phyloP scores from a whole-genome alignment of 1,140 invertebrate genomes.

The Drosophila ficusphila region DNA sequence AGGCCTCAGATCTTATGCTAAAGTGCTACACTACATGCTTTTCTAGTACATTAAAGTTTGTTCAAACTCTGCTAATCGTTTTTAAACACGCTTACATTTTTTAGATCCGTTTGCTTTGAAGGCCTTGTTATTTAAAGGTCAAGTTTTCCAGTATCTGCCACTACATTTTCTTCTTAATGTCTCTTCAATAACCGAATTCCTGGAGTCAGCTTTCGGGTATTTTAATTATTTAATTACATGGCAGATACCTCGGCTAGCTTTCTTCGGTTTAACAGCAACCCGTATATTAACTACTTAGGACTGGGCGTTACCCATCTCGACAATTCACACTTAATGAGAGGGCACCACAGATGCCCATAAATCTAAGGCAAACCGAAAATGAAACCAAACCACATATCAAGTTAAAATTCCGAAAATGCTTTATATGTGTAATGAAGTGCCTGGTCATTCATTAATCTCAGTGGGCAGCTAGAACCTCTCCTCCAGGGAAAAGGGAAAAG shows the following conservation, averaged over 20 bases:
- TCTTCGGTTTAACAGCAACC: constrained; percentile 27
- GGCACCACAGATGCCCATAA: constrained; percentile 20
- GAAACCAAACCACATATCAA: constrained; percentile 69
- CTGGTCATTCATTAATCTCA: constrained; percentile 42
- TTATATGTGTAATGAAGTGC: constrained; percentile 23
- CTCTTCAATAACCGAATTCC: constrained; percentile 27
- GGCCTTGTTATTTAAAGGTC: constrained; percentile 6
- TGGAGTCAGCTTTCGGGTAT: constrained; percentile 1
- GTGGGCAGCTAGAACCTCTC: constrained; percentile 40
- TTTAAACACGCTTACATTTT: too few relatives aligned
- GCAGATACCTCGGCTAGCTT: background rate
- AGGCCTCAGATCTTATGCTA: constrained; percentile 17
- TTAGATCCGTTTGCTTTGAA: too few relatives aligned
- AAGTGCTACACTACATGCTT: too few relatives aligned
- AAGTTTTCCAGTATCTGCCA: constrained; percentile 9
- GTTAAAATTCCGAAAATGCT: constrained; percentile 72
- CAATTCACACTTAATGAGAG: constrained; percentile 37
- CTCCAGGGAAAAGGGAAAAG: constrained; percentile 19
- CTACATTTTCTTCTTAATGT: too few relatives aligned
- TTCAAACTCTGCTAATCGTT: too few relatives aligned
- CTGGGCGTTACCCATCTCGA: constrained; percentile 51
- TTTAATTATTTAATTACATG: constrained; percentile 60
- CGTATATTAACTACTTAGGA: constrained; percentile 63
- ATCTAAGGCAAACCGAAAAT: constrained; percentile 36
- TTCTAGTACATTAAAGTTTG: too few relatives aligned